Evolutionary conservation across 2,113 vertebrate species (phyloP).

Genomic region (Microcebus griseorufus): DNA sequence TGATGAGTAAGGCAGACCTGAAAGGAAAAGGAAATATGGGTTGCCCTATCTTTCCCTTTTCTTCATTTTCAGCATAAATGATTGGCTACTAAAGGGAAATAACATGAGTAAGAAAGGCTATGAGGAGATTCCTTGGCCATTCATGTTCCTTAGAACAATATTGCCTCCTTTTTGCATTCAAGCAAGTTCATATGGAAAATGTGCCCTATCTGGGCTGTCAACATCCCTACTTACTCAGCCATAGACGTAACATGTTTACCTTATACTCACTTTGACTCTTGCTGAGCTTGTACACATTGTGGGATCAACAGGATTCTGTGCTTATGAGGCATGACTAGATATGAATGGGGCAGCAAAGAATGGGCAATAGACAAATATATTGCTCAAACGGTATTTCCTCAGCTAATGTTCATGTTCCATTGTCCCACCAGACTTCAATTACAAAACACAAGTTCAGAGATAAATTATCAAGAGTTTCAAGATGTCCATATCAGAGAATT

Average conservation of each 20-base stretch:
- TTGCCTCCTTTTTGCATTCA: background rate
- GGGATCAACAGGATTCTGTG: background rate
- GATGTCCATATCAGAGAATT: background rate
- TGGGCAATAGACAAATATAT: fast-evolving
- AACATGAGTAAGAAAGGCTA: background rate
- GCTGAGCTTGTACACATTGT: background rate
- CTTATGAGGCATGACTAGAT: fast-evolving
- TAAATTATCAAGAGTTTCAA: background rate
- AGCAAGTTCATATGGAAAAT: background rate
- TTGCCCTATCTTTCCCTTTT: background rate
- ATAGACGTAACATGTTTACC: background rate
- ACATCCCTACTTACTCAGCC: background rate
- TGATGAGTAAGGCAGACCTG: background rate
- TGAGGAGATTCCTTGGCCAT: background rate
- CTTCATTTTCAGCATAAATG: background rate
- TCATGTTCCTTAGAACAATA: background rate
- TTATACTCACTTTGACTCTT: background rate
- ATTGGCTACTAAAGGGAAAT: background rate
- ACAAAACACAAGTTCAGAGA: background rate
- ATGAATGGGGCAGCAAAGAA: background rate
- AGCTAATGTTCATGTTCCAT: background rate
- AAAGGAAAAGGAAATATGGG: background rate
- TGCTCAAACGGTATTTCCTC: background rate
- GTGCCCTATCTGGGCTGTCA: background rate
- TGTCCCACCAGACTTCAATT: background rate